Evolutionary conservation across 1,140 invertebrate genomes (phyloP), one percentile per base, ranked within the genome.

Genomic region (Drosophila yakuba): DNA sequence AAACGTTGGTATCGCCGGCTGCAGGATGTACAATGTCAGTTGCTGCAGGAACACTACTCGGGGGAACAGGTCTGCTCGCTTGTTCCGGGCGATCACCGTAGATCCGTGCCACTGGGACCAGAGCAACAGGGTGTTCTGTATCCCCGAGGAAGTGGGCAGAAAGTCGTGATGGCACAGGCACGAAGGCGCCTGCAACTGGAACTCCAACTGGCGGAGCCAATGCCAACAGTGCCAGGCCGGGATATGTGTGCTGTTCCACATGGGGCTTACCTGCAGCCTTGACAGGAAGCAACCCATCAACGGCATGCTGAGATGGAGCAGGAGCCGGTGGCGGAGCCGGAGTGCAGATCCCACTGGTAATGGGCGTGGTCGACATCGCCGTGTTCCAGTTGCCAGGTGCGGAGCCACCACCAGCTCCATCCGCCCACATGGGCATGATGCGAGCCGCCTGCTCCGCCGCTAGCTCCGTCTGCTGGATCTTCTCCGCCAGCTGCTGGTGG

Each of bases 381-480:
- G 62, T 39, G 44, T 56, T 66, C 6, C 43, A 44, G 36, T 20
- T 41, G 20, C 14, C 15, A 17, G 25, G 12, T 4, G 50, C 50
- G 2, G 10, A 11, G 4, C 32, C 50, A 1, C 20, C 15, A 5
- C 25, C 44, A 5, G 15, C 8, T 25, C 11, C 64, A 8, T 69
- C 44, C 14, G n/a, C 36, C 80, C 81, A 85, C 6, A 71, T 39
- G 25, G 82, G 82, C 41, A 79, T 44, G 3, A 86, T 72, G 50
- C 55, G 74, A 2, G 69, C 61, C 15, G 63, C 72, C 47, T 73
- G 60, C 45, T 80, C 55, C 8, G 74, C 84, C 0, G 84, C 75
- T 15, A 60, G 6, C 10, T 83, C 90, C 7, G 82, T 75, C 44
- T 82, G 54, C n/a, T 80, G 67, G 10, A 92, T 80, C 58, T 89